Conservation (phyloP, 53 echinoderm and acorn worm species). For the Glandiceps talaboti region DNA sequence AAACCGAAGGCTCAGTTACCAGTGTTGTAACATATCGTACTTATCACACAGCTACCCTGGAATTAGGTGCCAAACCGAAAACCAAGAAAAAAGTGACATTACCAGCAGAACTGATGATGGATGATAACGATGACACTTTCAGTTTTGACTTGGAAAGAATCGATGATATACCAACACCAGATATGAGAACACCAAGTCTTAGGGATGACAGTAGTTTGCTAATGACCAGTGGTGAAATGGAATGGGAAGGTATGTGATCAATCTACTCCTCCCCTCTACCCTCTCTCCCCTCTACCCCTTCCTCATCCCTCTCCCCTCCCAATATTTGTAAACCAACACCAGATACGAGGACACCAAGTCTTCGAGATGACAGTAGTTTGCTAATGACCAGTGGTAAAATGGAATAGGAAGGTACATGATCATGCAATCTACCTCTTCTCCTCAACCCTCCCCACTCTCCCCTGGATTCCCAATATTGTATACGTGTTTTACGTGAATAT, state of each 20-base stretch:
- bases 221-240: conserved; percentile 73
- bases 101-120: not conserved
- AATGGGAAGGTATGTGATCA: conserved; percentile 98
- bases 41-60: not conserved
- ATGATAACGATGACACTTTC: not conserved
- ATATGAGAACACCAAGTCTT: not conserved
- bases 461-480: too few relatives aligned
- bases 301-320: too few relatives aligned
- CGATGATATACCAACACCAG: not conserved
- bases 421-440: too few relatives aligned
- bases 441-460: too few relatives aligned
- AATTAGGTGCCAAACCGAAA: not conserved
- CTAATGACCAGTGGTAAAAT: conserved; percentile 57
- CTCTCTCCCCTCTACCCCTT: too few relatives aligned
- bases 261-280: too few relatives aligned
- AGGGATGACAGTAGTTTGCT: not conserved
- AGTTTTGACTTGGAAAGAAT: not conserved
- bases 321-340: too few relatives aligned
- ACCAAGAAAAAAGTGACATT: not conserved
- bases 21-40: too few relatives aligned
- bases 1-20: too few relatives aligned
- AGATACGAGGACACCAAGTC: not conserved
- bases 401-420: conserved; percentile 98
- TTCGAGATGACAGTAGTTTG: not conserved
- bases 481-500: too few relatives aligned